These are phyloP conservation scores for Scolopax rusticola DNA, from an alignment of 2,797 vertebrate species.

Conservation along the genomic window DNA sequence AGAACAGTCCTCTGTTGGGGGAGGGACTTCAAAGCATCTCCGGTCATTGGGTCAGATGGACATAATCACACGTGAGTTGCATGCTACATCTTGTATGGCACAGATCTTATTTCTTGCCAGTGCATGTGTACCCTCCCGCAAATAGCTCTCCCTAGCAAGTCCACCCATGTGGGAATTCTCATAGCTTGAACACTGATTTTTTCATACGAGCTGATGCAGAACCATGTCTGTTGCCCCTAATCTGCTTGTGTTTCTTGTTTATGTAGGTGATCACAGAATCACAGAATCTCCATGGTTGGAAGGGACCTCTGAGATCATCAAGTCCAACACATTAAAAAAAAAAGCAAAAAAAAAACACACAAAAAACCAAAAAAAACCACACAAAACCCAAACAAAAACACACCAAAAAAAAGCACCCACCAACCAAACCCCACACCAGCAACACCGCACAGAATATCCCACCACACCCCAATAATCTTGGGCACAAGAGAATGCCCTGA, in stretches of 20 bases:
- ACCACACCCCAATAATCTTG: too few relatives aligned
- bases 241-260: neutral
- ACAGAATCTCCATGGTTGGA: too few relatives aligned
- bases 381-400: too few relatives aligned
- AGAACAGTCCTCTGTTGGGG: neutral
- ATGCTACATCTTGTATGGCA: neutral
- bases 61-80: accelerated
- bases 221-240: neutral
- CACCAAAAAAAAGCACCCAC: too few relatives aligned
- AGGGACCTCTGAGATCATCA: too few relatives aligned
- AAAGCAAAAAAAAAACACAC: too few relatives aligned
- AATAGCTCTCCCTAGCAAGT: neutral
- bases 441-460: too few relatives aligned
- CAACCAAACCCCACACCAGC: too few relatives aligned
- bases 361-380: too few relatives aligned
- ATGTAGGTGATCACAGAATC: neutral
- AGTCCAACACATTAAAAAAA: too few relatives aligned
- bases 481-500: too few relatives aligned
- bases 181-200: neutral
- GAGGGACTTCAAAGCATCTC: neutral
- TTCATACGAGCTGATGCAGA: neutral
- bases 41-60: neutral
- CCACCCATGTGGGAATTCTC: neutral
- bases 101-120: neutral
- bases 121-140: neutral